Base-by-base conservation (phyloP, 2,113 vertebrate species). In the Zapornia atra region DNA sequence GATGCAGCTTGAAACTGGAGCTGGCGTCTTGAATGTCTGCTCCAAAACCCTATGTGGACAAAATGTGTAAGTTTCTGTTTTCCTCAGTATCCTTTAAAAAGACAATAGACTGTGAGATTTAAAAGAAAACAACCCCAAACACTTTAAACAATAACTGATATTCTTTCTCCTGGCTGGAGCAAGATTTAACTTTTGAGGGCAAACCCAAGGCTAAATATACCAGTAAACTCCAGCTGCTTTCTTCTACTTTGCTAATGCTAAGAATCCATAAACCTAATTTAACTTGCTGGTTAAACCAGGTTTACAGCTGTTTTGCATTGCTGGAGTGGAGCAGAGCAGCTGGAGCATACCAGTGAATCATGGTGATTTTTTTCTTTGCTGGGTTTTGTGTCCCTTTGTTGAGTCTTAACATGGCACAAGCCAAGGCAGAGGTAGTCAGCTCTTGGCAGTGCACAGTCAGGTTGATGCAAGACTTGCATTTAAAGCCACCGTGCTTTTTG, bases 291-390 rank as follows among this genome's bases (percentile, higher is more conserved):
- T 95, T 88, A 88, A 94, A 94, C 85, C 80, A 88, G 76, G 88
- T 86, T 95, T 97, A 92, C 94, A 96, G 88, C 85, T 96, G 93
- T 86, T 96, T 90, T 92, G 64, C 34, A 77, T 94, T 94, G 76
- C 82, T 92, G 64, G 82, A 93, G 68, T 38, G 42, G 29, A 92
- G 88, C 56, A 95, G 60, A 96, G 56, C 92, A 95, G 88, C 85
- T 96, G 92, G 79, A 94, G 15, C 42, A 82, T 80, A 93, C 68
- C 66, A 82, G 44, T 70, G 66, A 86, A 82, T 75, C 26, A 64
- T 42, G 26, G 28, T 53, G 56, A 38, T 44, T 84, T 93, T 92
- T 93, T 93, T 24, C 31, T 86, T 85, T 82, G 28, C 75, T 78
- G 38, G 18, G 36, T 85, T 34, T 77, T 91, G 9, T 60, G 51